A percentile compares a stretch with the other conserved stretches of the same genome.
These are phyloP conservation scores for Athene cunicularia DNA, from an alignment of 2,113 vertebrate genomes.

Conservation along the genomic window DNA sequence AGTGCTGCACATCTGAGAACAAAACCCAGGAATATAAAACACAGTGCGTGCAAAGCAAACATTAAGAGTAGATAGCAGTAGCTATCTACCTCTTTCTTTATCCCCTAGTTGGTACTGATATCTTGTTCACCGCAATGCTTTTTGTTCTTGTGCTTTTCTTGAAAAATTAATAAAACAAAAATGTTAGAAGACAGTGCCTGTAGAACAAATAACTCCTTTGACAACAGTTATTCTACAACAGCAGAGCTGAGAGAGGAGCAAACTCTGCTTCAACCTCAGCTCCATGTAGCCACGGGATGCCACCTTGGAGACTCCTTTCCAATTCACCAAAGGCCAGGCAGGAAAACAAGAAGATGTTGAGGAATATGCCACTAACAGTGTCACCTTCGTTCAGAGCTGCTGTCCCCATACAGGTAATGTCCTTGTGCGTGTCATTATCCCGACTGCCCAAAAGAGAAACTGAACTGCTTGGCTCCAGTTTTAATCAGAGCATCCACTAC, in stretches of 20 bases:
- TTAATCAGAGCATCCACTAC: neutral
- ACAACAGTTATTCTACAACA: neutral
- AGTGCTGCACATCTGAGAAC: neutral
- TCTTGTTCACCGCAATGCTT: neutral
- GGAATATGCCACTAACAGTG: neutral
- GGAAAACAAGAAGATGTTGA: neutral
- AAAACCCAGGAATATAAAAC: neutral
- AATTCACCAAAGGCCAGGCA: neutral
- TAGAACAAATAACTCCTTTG: conserved; percentile 1
- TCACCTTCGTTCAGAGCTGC: neutral
- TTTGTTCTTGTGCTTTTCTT: conserved; percentile 15
- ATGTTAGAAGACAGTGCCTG: neutral
- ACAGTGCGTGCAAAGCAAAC: neutral
- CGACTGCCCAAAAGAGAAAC: neutral
- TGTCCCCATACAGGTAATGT: neutral
- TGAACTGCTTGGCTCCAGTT: neutral
- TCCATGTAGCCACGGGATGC: neutral
- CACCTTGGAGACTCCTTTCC: neutral
- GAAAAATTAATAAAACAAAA: conserved; percentile 51
- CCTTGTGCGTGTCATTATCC: neutral
- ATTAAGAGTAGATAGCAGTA: neutral
- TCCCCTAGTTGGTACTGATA: neutral
- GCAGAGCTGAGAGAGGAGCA: neutral
- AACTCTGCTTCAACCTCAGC: neutral
- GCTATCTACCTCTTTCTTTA: neutral